Conservation (phyloP, 1,140 invertebrate species). For the Protaetia brevitarsis region DNA sequence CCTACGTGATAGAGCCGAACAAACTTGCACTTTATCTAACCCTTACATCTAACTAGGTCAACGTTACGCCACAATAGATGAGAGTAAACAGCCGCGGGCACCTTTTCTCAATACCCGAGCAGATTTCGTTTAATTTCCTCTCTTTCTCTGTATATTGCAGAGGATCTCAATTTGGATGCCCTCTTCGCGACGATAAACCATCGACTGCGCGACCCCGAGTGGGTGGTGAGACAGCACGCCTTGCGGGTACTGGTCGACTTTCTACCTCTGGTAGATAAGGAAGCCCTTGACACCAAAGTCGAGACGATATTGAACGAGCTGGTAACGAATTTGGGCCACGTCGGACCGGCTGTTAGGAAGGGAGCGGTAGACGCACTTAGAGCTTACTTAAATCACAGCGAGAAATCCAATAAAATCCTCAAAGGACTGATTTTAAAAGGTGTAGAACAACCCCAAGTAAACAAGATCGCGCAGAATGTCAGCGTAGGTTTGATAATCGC, state of each 20-base stretch:
- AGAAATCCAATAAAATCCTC: conserved; percentile 57
- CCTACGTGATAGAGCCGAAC: too few species aligned
- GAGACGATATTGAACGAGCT: conserved; percentile 61
- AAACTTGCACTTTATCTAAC: too few species aligned
- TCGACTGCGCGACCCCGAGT: conserved; percentile 72
- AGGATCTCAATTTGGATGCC: conserved; percentile 59
- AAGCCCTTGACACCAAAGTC: conserved; percentile 60
- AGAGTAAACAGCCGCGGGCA: too few species aligned
- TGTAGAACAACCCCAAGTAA: conserved; percentile 55
- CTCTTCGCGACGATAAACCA: conserved; percentile 68
- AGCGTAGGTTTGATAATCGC: conserved; percentile 65
- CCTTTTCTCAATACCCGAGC: too few species aligned
- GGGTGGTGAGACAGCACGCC: conserved; percentile 76
- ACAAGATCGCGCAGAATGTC: conserved; percentile 59
- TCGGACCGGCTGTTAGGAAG: conserved; percentile 72
- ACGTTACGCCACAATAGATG: too few species aligned
- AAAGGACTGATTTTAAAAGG: conserved; percentile 63
- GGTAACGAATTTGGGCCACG: conserved; percentile 69
- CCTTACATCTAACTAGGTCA: too few species aligned
- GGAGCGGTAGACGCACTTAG: conserved; percentile 45
- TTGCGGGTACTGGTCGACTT: conserved; percentile 71
- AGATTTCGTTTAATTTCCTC: too few species aligned
- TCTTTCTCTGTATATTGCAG: conserved; percentile 42
- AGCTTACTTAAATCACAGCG: conserved; percentile 34
- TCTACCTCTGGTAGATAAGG: conserved; percentile 60